phyloP scores from a whole-genome alignment of 2,888 invertebrate species.

The Nomada ferruginata region DNA sequence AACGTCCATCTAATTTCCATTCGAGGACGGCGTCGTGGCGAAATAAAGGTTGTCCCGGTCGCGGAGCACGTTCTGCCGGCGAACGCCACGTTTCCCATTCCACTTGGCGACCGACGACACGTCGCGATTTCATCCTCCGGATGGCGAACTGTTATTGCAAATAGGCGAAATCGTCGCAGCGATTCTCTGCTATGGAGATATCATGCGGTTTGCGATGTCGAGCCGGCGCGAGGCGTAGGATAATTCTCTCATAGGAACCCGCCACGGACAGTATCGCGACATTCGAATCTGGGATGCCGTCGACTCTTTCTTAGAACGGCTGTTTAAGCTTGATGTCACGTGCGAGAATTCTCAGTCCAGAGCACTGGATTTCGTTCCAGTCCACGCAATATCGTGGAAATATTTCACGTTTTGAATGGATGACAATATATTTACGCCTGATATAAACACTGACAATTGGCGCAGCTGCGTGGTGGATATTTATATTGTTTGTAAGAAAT shows the following conservation, averaged over 20 bases:
- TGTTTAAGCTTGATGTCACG: slow-evolving; percentile 77
- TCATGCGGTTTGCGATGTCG: slow-evolving; percentile 75
- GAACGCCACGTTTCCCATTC: slow-evolving; percentile 66
- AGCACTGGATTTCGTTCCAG: slow-evolving; percentile 23
- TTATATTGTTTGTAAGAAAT: background rate
- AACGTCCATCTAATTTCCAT: slow-evolving; percentile 76
- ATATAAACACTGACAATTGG: background rate
- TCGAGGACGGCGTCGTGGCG: slow-evolving; percentile 69
- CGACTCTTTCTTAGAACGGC: slow-evolving; percentile 58
- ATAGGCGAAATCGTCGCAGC: slow-evolving; percentile 76
- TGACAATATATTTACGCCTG: background rate
- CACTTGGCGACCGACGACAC: slow-evolving; percentile 62
- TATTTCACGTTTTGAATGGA: background rate
- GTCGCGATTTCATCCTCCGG: slow-evolving; percentile 68
- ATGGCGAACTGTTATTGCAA: slow-evolving; percentile 76
- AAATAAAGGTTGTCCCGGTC: slow-evolving; percentile 78
- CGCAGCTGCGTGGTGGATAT: background rate
- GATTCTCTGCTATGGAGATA: slow-evolving; percentile 72
- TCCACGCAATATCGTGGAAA: slow-evolving; percentile 26
- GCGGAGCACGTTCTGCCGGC: slow-evolving; percentile 77
- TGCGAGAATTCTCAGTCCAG: slow-evolving; percentile 67
- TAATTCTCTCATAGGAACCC: slow-evolving; percentile 79
- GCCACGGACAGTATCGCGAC: slow-evolving; percentile 66
- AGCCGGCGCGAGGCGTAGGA: slow-evolving; percentile 68
- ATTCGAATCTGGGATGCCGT: slow-evolving; percentile 74